phyloP scores from a whole-genome alignment of 2,113 vertebrate genomes.

The Scomber japonicus region DNA sequence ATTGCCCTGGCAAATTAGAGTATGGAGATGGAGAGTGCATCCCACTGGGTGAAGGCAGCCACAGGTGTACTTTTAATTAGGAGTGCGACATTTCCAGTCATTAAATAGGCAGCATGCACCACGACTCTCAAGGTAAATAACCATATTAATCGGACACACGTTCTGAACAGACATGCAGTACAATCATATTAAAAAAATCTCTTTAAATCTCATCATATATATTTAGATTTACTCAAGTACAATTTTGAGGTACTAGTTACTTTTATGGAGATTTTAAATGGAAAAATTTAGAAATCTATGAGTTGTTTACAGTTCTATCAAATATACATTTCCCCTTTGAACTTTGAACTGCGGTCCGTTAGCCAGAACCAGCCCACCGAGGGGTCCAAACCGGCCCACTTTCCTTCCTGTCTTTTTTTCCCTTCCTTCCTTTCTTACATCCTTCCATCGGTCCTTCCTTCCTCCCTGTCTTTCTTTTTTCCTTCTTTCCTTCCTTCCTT shows the following conservation, averaged over 20 bases:
- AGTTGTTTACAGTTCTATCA: too few relatives aligned
- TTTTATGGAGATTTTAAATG: too few relatives aligned
- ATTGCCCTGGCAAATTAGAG: conserved; percentile 54
- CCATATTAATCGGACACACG: conserved; percentile 31
- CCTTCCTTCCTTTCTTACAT: too few relatives aligned
- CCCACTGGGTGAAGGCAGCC: conserved; percentile 58
- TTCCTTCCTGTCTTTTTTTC: too few relatives aligned
- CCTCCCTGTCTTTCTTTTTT: too few relatives aligned
- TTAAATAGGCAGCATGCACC: conserved; percentile 45
- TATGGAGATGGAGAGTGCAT: conserved; percentile 42
- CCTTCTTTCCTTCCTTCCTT: too few relatives aligned
- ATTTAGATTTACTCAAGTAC: not conserved
- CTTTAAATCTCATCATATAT: not conserved
- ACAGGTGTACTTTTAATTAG: conserved; percentile 78
- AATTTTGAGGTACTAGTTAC: too few relatives aligned
- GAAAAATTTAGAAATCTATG: not conserved
- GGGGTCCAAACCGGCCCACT: too few relatives aligned
- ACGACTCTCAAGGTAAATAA: conserved; percentile 55
- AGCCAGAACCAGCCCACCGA: too few relatives aligned
- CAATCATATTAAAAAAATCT: conserved; percentile 14
- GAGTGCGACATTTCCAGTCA: conserved; percentile 58
- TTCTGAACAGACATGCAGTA: conserved; percentile 7
- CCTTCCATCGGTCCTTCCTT: too few relatives aligned
- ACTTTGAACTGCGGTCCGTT: too few relatives aligned
- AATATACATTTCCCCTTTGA: too few relatives aligned